Percentiles rank a stretch among this genome's conserved stretches.
Conservation (phyloP, 2,797 vertebrate species). For the Halcyon leucocephala region DNA sequence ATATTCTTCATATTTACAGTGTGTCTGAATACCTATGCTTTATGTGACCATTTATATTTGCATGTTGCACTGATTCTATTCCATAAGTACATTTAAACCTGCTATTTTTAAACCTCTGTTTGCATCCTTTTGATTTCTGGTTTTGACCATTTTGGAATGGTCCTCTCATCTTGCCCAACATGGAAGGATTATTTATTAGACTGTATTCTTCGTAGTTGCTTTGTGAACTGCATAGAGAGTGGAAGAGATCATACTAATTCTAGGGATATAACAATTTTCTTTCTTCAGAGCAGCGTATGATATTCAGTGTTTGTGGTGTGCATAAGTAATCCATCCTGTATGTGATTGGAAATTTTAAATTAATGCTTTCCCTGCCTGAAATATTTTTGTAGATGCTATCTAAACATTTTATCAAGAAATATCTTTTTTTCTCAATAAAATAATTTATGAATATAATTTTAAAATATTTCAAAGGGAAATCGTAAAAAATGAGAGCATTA, state of each 20-base stretch:
- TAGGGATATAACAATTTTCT: not conserved
- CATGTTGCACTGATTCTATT: not conserved
- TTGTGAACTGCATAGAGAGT: not conserved
- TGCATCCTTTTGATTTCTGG: not conserved
- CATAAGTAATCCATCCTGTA: not conserved
- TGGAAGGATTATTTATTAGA: not conserved
- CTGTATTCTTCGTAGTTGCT: not conserved
- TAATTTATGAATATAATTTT: not conserved
- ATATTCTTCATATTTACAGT: rapidly evolving
- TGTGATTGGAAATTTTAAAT: not conserved
- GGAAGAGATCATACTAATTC: not conserved
- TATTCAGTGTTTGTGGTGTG: not conserved
- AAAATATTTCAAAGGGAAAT: not conserved
- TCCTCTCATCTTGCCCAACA: not conserved
- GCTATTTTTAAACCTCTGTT: not conserved
- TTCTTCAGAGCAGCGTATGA: not conserved
- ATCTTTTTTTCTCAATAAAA: not conserved
- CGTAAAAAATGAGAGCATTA: not conserved
- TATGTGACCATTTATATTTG: not conserved
- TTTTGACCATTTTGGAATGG: not conserved
- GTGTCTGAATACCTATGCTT: not conserved
- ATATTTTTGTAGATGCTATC: not conserved
- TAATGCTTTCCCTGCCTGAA: not conserved
- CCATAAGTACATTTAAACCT: not conserved
- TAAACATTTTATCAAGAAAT: not conserved